These are phyloP conservation scores for Manduca sexta DNA, from an alignment of 1,140 invertebrate species.

Conservation along the genomic window DNA sequence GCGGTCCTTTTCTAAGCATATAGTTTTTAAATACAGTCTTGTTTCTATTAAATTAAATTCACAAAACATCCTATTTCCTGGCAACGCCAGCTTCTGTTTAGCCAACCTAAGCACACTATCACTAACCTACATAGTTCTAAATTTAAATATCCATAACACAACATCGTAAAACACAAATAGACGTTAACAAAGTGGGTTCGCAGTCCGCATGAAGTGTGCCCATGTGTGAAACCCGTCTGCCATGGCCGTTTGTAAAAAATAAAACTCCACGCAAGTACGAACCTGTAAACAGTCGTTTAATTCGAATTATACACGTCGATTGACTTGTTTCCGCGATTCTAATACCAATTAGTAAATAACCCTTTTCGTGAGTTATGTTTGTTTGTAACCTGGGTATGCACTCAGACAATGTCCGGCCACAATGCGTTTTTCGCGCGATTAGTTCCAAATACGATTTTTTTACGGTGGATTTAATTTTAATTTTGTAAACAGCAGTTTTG, in stretches of 20 bases:
- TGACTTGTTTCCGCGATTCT: slow-evolving; percentile 62
- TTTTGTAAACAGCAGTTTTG: neutral
- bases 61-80: too few relatives aligned
- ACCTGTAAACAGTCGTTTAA: slow-evolving; percentile 63
- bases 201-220: slow-evolving; percentile 31
- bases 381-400: slow-evolving; percentile 44
- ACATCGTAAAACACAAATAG: too few relatives aligned
- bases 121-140: too few relatives aligned
- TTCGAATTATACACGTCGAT: slow-evolving; percentile 62
- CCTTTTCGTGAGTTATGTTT: slow-evolving; percentile 53
- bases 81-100: too few relatives aligned
- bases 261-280: slow-evolving; percentile 33
- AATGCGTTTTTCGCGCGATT: slow-evolving; percentile 45
- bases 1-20: too few relatives aligned
- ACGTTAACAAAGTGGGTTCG: neutral
- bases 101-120: too few relatives aligned
- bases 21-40: too few relatives aligned
- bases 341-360: slow-evolving; percentile 63
- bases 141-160: too few relatives aligned
- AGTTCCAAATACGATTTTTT: slow-evolving; percentile 39
- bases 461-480: slow-evolving; percentile 26
- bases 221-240: slow-evolving; percentile 61
- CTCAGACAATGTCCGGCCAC: slow-evolving; percentile 42
- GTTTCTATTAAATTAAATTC: too few relatives aligned
- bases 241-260: slow-evolving; percentile 48